Evolutionary conservation across 2,113 vertebrate genomes (phyloP).

Genomic region (Anoura caudifer): DNA sequence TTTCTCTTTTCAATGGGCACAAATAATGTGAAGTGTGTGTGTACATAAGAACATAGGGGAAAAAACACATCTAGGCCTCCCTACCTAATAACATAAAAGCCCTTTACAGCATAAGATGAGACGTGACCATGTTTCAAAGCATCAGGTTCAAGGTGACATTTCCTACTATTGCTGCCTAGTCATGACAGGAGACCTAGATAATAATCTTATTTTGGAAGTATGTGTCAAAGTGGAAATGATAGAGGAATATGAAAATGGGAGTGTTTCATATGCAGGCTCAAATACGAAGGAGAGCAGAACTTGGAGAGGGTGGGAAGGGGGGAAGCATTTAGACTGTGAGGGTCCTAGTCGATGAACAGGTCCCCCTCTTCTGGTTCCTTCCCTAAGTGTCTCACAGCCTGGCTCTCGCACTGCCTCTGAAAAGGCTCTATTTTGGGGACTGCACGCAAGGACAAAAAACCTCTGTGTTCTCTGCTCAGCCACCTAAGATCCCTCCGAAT

Average conservation of each 20-base stretch:
- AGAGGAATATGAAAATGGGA: not conserved
- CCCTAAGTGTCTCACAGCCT: not conserved
- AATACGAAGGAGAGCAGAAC: not conserved
- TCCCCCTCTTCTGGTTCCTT: not conserved
- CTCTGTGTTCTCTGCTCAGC: not conserved
- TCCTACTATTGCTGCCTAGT: not conserved
- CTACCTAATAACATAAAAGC: not conserved
- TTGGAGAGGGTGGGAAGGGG: not conserved
- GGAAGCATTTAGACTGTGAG: not conserved
- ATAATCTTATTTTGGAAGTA: not conserved
- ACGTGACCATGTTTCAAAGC: not conserved
- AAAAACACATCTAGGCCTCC: not conserved
- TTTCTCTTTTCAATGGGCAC: not conserved
- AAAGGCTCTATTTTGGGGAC: not conserved
- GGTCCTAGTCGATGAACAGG: not conserved
- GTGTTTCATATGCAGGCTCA: not conserved
- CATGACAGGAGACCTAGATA: not conserved
- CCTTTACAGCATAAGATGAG: not conserved
- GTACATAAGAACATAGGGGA: not conserved
- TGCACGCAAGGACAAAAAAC: not conserved
- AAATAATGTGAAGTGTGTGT: not conserved
- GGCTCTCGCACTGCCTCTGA: not conserved
- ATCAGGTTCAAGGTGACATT: not conserved
- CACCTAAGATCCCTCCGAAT: not conserved
- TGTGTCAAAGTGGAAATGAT: not conserved